phyloP scores from a whole-genome alignment of 2,113 vertebrate genomes.

The Papio anubis region DNA sequence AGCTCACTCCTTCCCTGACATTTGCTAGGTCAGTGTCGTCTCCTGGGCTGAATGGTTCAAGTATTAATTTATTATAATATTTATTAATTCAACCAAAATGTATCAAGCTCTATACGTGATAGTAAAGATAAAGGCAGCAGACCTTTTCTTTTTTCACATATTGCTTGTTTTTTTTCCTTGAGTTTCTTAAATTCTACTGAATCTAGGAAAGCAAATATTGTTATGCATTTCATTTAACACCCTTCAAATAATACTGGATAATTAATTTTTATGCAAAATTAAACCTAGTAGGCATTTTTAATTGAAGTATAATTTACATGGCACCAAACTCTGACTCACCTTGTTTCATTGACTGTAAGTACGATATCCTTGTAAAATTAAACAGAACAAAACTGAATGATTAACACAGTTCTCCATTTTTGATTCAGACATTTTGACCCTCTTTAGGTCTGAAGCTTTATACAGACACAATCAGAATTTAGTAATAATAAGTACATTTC shows the following conservation, averaged over 20 bases:
- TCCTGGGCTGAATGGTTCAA: not conserved
- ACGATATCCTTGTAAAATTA: not conserved
- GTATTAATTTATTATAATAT: not conserved
- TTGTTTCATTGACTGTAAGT: not conserved
- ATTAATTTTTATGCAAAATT: conserved; percentile 27
- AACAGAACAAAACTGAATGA: not conserved
- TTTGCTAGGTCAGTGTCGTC: not conserved
- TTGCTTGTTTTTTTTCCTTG: not conserved
- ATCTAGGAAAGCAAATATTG: not conserved
- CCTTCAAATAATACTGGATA: not conserved
- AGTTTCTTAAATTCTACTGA: not conserved
- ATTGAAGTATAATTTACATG: not conserved
- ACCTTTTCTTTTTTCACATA: not conserved
- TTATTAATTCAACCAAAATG: not conserved
- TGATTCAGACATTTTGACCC: not conserved
- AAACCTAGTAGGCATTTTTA: conserved; percentile 22
- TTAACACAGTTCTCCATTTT: conserved; percentile 14
- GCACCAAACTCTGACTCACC: not conserved
- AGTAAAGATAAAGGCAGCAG: not conserved
- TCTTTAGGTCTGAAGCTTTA: not conserved
- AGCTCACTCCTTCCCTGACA: not conserved
- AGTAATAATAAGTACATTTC: not conserved
- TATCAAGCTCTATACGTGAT: not conserved
- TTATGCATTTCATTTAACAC: not conserved
- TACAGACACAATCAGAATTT: not conserved